Evolutionary conservation across 2,113 vertebrate genomes (phyloP), one percentile per base, ranked within the genome.

Genomic region (Salvelinus alpinus): DNA sequence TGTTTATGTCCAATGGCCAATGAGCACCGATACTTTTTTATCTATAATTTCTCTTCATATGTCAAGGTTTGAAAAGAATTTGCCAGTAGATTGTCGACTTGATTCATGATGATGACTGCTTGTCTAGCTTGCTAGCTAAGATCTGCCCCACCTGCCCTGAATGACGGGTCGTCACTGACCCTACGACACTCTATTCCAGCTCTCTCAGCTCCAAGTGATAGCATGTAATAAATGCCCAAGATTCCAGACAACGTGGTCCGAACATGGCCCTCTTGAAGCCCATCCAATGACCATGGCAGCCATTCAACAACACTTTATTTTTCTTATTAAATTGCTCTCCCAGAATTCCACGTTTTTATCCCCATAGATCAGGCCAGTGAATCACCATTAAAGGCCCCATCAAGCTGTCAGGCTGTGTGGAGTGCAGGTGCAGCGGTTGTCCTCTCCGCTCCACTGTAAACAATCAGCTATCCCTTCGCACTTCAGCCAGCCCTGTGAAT

Each of bases 311-410:
- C 54, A 51, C 89, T 90, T 91, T 91, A 92, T 93, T 91, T 72
- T 91, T 92, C 88, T 91, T 91, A 91, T 92, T 90, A 91, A 89
- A 92, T 91, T 90, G 80, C 88, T 91, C 86, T 91, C 87, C 85
- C 85, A 90, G 90, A 93, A 92, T 92, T 93, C 89, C 91, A 20
- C 22, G 25, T 93, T 93, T 93, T 93, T 93, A 91, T 92, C 89
- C 91, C 88, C 88, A 85, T 75, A 92, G 91, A 91, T 91, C 87
- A 89, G 85, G 88, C 88, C 90, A 88, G 91, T 93, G 90, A 93
- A 94, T 93, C 91, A 94, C 87, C 85, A 90, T 92, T 93, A 92
- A 91, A 91, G 85, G 89, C 86, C 89, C 89, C 87, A 93, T 93
- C 91, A 93, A 91, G 84, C 88, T 93, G 92, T 92, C 91, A 91